Evolutionary conservation across 1,140 invertebrate species (phyloP), one percentile per base, ranked within the genome.

Genomic region (Limonius californicus): DNA sequence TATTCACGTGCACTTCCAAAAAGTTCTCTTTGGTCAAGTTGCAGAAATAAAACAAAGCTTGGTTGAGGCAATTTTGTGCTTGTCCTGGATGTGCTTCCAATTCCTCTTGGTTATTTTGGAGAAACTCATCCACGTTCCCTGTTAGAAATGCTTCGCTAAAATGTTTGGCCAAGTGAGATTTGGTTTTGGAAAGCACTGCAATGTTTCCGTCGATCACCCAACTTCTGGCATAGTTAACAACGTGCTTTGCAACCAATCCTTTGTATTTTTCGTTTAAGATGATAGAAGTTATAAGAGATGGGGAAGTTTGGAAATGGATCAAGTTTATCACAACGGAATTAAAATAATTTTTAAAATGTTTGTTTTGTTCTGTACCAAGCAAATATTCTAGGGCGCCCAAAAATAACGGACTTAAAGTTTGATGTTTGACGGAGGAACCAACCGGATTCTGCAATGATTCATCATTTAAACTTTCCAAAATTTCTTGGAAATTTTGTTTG

Each of bases 261-360:
- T 15, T n/a, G 32, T 61, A 39, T 63, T 65, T 39, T 57, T 35
- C 23, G 14, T 59, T 27, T 39, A 12, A 7, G 32, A 65, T 35
- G n/a, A 68, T 18, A 1, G n/a, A 16, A 27, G n/a, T 8, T 35
- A 69, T 61, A 15, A 35, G 35, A 3, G 7, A 19, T 6, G 53
- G n/a, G 30, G 43, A 20, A n/a, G 68, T 72, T 60, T 74, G 70
- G 11, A 54, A 55, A 62, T 74, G 72, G 15, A 70, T 67, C 30
- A 75, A 60, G 66, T 71, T 70, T 7, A 71, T 27, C 39, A 75
- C 57, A 15, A 67, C 64, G 55, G 68, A 68, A 56, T 69, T 66
- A 0, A 70, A 11, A 63, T 74, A 75, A 30, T 58, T 53, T 47
- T 68, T 70, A 1, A 68, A 15, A 47, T 42, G 4, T 19, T 64